phyloP scores from a whole-genome alignment of 1,140 invertebrate species.

The Platorchestia sp. region DNA sequence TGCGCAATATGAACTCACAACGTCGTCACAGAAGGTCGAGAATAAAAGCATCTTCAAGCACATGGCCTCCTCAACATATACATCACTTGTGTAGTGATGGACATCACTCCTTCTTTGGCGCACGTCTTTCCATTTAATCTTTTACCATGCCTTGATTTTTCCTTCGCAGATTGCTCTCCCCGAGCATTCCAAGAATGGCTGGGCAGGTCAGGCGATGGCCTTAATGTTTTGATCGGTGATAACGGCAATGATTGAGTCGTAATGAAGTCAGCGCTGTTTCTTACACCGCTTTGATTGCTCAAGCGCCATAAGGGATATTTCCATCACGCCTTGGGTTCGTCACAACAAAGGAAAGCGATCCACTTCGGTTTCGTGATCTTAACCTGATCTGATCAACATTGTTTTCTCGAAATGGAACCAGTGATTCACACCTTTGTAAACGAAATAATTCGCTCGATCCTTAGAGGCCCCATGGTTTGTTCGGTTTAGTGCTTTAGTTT shows the following conservation, averaged over 20 bases:
- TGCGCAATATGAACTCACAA: not conserved
- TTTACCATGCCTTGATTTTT: not conserved
- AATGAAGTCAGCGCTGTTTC: slow-evolving; percentile 16
- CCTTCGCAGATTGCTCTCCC: not conserved
- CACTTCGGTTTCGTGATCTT: not conserved
- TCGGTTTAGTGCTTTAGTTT: not conserved
- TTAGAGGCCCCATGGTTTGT: not conserved
- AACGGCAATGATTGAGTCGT: slow-evolving; percentile 31
- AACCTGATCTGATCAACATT: not conserved
- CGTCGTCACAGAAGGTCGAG: too few relatives aligned
- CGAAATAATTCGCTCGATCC: too few relatives aligned
- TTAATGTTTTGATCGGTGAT: slow-evolving; percentile 23
- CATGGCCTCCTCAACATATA: too few relatives aligned
- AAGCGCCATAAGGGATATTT: not conserved
- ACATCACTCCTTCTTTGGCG: not conserved
- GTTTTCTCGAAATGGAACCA: not conserved
- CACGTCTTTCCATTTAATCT: not conserved
- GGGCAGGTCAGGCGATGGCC: not conserved
- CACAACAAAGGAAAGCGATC: slow-evolving; percentile 18
- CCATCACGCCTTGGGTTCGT: not conserved
- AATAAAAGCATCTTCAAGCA: too few relatives aligned
- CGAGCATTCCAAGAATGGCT: not conserved
- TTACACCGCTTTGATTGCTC: slow-evolving; percentile 15
- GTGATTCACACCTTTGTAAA: not conserved
- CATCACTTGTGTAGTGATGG: too few relatives aligned